A percentile compares a stretch with the other conserved stretches of the same genome.
Conservation (phyloP, 2,888 invertebrate genomes). For the Callinectes sapidus region DNA sequence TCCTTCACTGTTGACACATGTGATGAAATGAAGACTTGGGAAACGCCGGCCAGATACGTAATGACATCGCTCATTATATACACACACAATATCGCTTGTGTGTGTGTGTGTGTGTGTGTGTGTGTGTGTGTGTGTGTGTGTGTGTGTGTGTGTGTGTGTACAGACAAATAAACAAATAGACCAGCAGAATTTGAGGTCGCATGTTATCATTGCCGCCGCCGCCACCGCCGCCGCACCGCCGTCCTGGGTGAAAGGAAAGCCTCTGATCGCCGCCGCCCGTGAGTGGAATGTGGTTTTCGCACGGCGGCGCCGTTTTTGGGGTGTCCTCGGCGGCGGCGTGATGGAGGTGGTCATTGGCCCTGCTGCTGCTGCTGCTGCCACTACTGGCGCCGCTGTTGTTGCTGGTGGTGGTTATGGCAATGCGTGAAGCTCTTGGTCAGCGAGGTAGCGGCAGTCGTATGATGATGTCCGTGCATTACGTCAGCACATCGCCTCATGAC, state of each 20-base stretch:
- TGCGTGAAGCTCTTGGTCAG: not conserved
- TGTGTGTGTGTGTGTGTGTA: too few relatives aligned
- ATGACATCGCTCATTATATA: not conserved
- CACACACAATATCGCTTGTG: not conserved
- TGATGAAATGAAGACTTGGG: slow-evolving; percentile 21
- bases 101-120: slow-evolving; percentile 13
- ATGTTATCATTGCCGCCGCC: not conserved
- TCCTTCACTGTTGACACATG: slow-evolving; percentile 11
- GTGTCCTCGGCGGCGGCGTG: not conserved
- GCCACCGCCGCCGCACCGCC: not conserved
- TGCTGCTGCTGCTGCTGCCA: not conserved
- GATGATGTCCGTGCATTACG: not conserved
- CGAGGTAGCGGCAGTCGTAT: not conserved
- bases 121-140: not conserved
- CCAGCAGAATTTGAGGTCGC: not conserved
- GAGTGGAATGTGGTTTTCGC: slow-evolving; percentile 25
- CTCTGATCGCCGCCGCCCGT: slow-evolving; percentile 21
- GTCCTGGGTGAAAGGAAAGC: slow-evolving; percentile 20
- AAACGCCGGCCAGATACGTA: not conserved
- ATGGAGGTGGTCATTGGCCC: not conserved
- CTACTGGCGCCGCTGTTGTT: not conserved
- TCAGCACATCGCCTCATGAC: slow-evolving; percentile 8
- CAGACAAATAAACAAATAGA: not conserved
- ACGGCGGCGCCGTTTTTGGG: slow-evolving; percentile 5
- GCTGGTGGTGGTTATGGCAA: not conserved